Base-by-base conservation (phyloP, 2,797 vertebrate genomes). In the Leptatherina wallacei region DNA sequence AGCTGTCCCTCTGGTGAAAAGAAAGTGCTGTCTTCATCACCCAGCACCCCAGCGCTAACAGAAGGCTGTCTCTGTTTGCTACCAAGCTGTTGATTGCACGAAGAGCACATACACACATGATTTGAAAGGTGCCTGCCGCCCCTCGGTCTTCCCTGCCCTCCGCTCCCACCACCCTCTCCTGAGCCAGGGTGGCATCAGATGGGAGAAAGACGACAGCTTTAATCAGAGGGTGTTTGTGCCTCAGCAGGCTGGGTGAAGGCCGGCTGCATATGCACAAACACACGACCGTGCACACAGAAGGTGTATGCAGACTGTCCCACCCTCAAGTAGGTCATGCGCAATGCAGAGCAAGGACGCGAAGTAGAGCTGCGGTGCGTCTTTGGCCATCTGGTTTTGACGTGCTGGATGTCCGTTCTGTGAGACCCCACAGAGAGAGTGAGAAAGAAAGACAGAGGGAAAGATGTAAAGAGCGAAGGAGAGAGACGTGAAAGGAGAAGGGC, bases 261-360 rank as follows among this genome's bases (percentile, higher is more conserved):
- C 88, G 51, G 51, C 90, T 13, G 38, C 70, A 65, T 51, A 71
- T 42, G 49, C 71, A 77, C 70, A 47, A 56, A 66, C 60, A 60
- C 65, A 71, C 64, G 62, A 65, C 54, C 40, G 49, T 60, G 42
- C 76, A 61, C 57, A 61, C 69, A 52, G 40, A 36, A 70, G 40
- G 33, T 8, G 42, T 20, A 63, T 29, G 65, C 73, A 74, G 75
- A 70, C 70, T 94, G 94, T 87, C 91, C 91, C 90, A 85, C 85
- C 75, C 84, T 81, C 91, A 98, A 96, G 93, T 97, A 95, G 97
- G 97, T 96, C 96, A 94, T 92, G 93, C 82, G 81, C 93, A 90
- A 89, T 75, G 81, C 66, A 14, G 71, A 35, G 47, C n/a, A 47
- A 66, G 65, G 74, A 69, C 73, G 40, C 42, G 3, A 75, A 74